phyloP scores from a whole-genome alignment of 2,797 vertebrate genomes.

The Arnoldichthys spilopterus region DNA sequence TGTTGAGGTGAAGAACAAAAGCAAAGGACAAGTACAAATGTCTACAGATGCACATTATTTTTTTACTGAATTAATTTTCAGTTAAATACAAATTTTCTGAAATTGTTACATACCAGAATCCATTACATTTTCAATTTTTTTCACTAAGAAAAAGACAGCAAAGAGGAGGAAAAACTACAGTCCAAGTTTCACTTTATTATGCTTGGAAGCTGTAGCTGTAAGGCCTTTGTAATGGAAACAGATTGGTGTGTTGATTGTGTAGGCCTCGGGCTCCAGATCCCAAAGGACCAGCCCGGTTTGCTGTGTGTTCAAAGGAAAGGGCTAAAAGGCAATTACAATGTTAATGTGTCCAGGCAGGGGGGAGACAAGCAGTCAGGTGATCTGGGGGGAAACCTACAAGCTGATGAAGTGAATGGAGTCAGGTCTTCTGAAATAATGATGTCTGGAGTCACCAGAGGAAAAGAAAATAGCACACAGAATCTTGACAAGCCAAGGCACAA shows the following conservation, averaged over 20 bases:
- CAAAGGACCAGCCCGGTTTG: slow-evolving; percentile 73
- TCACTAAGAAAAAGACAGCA: not conserved
- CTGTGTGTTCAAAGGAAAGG: slow-evolving; percentile 74
- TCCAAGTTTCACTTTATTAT: slow-evolving; percentile 25
- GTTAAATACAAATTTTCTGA: too few relatives aligned
- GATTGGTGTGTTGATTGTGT: slow-evolving; percentile 74
- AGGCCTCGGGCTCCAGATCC: slow-evolving; percentile 72
- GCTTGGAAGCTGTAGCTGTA: slow-evolving; percentile 31
- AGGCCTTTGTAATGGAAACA: slow-evolving; percentile 76
- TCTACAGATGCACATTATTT: not conserved
- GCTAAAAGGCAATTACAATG: slow-evolving; percentile 92
- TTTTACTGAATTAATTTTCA: too few relatives aligned
- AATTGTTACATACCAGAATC: too few relatives aligned
- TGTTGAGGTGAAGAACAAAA: not conserved
- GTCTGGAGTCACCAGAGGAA: slow-evolving; percentile 63
- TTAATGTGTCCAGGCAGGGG: slow-evolving; percentile 87
- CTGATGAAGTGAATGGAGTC: slow-evolving; percentile 74
- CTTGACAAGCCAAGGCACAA: slow-evolving; percentile 13
- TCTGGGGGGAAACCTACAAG: slow-evolving; percentile 43
- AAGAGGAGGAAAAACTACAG: not conserved
- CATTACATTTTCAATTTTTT: not conserved
- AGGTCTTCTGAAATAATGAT: slow-evolving; percentile 77
- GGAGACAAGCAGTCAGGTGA: slow-evolving; percentile 58
- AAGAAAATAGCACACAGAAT: slow-evolving; percentile 29
- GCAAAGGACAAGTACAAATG: not conserved